These are phyloP conservation scores for Platichthys flesus DNA, from an alignment of 2,113 vertebrate species.

Conservation along the genomic window DNA sequence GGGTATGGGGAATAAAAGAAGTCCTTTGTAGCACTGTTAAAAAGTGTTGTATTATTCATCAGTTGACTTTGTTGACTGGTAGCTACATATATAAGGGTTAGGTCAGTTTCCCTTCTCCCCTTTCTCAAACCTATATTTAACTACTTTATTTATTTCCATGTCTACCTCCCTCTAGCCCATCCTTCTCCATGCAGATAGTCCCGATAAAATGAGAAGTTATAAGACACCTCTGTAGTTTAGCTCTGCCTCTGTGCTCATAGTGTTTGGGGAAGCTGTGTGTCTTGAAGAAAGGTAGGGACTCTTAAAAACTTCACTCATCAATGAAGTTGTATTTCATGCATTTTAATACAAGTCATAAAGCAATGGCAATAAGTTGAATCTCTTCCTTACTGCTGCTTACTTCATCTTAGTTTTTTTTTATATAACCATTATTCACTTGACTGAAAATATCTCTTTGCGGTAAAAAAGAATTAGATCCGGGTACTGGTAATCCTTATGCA, in stretches of 20 bases:
- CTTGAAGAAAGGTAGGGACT: background rate
- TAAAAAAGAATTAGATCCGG: slow-evolving; percentile 75
- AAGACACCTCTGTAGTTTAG: slow-evolving; percentile 1
- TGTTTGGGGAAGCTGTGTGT: slow-evolving; percentile 23
- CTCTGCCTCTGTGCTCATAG: slow-evolving; percentile 27
- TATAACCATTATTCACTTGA: slow-evolving; percentile 52
- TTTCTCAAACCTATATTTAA: slow-evolving; percentile 18
- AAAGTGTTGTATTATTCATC: slow-evolving; percentile 27
- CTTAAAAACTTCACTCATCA: slow-evolving; percentile 1
- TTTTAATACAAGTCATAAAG: slow-evolving; percentile 13
- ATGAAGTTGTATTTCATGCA: slow-evolving; percentile 10
- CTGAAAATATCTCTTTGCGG: slow-evolving; percentile 57
- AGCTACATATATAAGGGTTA: slow-evolving; percentile 16
- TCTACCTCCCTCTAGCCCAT: background rate
- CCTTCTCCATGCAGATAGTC: slow-evolving; percentile 5
- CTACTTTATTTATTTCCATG: background rate
- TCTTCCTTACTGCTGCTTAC: slow-evolving; percentile 29
- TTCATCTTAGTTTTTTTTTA: slow-evolving; percentile 44
- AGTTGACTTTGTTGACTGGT: slow-evolving; percentile 15
- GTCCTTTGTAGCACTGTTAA: slow-evolving; percentile 19
- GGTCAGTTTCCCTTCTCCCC: background rate
- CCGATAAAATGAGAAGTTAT: slow-evolving; percentile 12
- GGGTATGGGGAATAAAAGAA: slow-evolving; percentile 7
- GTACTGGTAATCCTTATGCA: slow-evolving; percentile 80
- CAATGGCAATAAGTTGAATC: slow-evolving; percentile 18